Evolutionary conservation across 2,888 invertebrate genomes (phyloP).

Genomic region (Pachliopta kotzebuea): DNA sequence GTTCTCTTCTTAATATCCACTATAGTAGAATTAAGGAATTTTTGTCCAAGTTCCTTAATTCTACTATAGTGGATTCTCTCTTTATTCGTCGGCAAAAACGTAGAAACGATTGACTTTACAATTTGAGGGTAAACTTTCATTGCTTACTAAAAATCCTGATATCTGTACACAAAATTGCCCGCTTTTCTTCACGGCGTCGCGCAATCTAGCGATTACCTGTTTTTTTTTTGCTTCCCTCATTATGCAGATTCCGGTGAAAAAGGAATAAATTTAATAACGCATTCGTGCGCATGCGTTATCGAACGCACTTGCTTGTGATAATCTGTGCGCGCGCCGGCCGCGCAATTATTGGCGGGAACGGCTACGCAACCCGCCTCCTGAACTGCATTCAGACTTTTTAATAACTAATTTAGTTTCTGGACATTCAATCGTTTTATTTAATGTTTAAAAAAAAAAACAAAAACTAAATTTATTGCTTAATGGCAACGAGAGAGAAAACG

Average conservation of each 20-base stretch:
- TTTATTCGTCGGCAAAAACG: not conserved
- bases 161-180: constrained; percentile 55
- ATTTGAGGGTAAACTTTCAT: constrained; percentile 60
- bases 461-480: constrained; percentile 64
- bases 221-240: constrained; percentile 75
- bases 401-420: constrained; percentile 50
- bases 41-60: too few relatives aligned
- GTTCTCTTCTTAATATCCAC: not conserved
- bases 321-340: constrained; percentile 69
- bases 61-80: not conserved
- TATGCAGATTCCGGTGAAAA: constrained; percentile 78
- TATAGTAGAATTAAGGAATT: too few relatives aligned
- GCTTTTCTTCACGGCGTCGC: constrained; percentile 71
- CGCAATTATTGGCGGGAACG: constrained; percentile 60
- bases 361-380: constrained; percentile 35
- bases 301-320: constrained; percentile 79
- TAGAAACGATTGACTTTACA: constrained; percentile 12
- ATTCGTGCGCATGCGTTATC: constrained; percentile 79
- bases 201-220: constrained; percentile 74
- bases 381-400: constrained; percentile 50
- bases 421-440: constrained; percentile 41
- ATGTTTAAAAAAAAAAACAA: constrained; percentile 37
- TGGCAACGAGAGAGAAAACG: constrained; percentile 45
- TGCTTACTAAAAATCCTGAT: constrained; percentile 46
- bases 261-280: constrained; percentile 80